These are phyloP conservation scores for Catharus bicknelli DNA, from an alignment of 2,113 vertebrate species.

Conservation along the genomic window DNA sequence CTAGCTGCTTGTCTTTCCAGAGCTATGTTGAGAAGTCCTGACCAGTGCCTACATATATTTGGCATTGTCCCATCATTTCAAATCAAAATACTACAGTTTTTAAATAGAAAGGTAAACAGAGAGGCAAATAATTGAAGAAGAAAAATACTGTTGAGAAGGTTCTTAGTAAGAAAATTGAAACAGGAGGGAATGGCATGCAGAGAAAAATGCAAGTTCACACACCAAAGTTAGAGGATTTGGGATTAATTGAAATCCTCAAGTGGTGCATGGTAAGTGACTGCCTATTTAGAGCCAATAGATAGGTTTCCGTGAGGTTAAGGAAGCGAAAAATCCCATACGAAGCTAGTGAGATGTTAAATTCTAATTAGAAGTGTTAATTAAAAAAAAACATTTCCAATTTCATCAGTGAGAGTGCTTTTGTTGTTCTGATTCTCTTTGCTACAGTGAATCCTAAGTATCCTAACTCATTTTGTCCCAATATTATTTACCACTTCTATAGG, in stretches of 20 bases:
- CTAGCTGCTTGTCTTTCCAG: background rate
- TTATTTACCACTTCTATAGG: conserved; percentile 72
- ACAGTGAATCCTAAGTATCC: conserved; percentile 81
- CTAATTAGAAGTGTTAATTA: conserved; percentile 88
- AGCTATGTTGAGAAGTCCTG: background rate
- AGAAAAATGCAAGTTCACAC: conserved; percentile 73
- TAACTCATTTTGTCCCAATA: conserved; percentile 73
- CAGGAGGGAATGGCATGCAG: conserved; percentile 27
- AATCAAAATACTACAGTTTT: background rate
- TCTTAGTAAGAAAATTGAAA: conserved; percentile 46
- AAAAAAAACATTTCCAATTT: conserved; percentile 85
- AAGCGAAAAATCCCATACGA: conserved; percentile 85
- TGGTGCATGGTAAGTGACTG: conserved; percentile 81
- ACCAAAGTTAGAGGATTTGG: conserved; percentile 75
- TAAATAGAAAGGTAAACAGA: background rate
- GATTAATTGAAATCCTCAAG: conserved; percentile 86
- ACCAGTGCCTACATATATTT: background rate
- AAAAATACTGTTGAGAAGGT: conserved; percentile 8
- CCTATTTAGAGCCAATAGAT: conserved; percentile 84
- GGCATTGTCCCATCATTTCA: background rate
- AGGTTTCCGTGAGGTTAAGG: conserved; percentile 83
- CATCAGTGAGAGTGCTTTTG: conserved; percentile 82
- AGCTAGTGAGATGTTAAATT: conserved; percentile 86
- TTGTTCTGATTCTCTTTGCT: conserved; percentile 80
- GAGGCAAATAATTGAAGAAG: background rate